Base-by-base conservation (phyloP, 2,113 vertebrate species). In the Chaetodon auriga region DNA sequence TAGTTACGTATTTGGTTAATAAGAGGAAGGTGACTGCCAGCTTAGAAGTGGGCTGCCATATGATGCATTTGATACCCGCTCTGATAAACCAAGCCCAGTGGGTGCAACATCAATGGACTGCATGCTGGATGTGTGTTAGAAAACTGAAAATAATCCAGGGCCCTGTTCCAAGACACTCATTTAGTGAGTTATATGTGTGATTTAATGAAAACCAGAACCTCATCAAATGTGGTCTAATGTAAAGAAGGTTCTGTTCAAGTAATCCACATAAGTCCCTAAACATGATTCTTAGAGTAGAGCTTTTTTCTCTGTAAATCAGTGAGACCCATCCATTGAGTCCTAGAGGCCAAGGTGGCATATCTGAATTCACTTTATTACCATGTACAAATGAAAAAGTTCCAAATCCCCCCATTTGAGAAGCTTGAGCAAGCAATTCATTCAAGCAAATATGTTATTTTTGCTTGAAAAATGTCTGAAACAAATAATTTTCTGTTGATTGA, bases 1-100 rank as follows among this genome's bases (percentile, higher is more conserved):
- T 68, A 48, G 61, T 63, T 68, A 43, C 68, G 62, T 53, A 49
- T 78, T 36, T n/a, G 23, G 16, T 1, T 65, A 70, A 76, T 57
- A 38, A 0, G 0, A 48, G 53, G 30, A 23, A 62, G n/a, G 23
- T 35, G 54, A 62, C 21, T 11, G 15, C 16, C 46, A 16, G 8
- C 53, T 55, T 4, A 55, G 9, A 55, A 55, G 53, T n/a, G 21
- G 53, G 15, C 46, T 48, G 13, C n/a, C 51, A n/a, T n/a, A n/a
- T 54, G 19, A 55, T 6, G 4, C 23, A 55, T n/a, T 21, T 53
- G 19, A 21, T 53, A n/a, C 21, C 18, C 6, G 23, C 21, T n/a
- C 49, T 76, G 18, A 66, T 66, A 41, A 48, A 48, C 15, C 61
- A 25, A 15, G 9, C 18, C 30, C 30, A 30, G 16, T 45, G 21